Percentiles rank a stretch among this genome's conserved stretches.
Evolutionary conservation across 2,888 invertebrate species (phyloP).

Genomic region (Drosophila monieri): DNA sequence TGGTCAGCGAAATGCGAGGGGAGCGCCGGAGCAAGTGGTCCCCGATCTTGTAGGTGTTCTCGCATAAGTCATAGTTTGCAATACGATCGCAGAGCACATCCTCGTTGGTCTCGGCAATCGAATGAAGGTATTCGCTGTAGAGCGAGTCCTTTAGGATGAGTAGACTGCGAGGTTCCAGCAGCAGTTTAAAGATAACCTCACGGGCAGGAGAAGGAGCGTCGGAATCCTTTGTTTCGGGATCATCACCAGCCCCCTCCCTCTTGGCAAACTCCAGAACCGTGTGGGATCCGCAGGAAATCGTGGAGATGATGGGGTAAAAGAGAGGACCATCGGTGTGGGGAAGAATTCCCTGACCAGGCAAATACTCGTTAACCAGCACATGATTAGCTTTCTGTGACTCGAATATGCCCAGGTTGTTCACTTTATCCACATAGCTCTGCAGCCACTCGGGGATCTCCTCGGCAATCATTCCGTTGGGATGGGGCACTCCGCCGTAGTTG

Average conservation of each 20-base stretch:
- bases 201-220: slow-evolving; percentile 15
- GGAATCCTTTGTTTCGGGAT: neutral
- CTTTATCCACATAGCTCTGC: slow-evolving; percentile 88
- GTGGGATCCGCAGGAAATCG: slow-evolving; percentile 95
- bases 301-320: slow-evolving; percentile 96
- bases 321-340: slow-evolving; percentile 98
- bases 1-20: slow-evolving; percentile 93
- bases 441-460: slow-evolving; percentile 96
- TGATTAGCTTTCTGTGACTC: slow-evolving; percentile 93
- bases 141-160: slow-evolving; percentile 92
- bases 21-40: slow-evolving; percentile 89
- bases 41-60: slow-evolving; percentile 85
- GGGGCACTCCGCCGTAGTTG: slow-evolving; percentile 98
- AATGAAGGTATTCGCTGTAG: slow-evolving; percentile 93
- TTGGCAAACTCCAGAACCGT: slow-evolving; percentile 92
- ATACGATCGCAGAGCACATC: slow-evolving; percentile 88
- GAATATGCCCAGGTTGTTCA: slow-evolving; percentile 87
- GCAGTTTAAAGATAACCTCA: slow-evolving; percentile 87
- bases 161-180: slow-evolving; percentile 95
- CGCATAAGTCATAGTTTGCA: slow-evolving; percentile 88
- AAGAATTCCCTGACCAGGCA: slow-evolving; percentile 97
- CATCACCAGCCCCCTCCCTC: slow-evolving; percentile 42
- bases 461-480: slow-evolving; percentile 95
- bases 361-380: slow-evolving; percentile 97
- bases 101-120: slow-evolving; percentile 89